phyloP scores from a whole-genome alignment of 2,797 vertebrate genomes.

The Hapalemur alaotrensis region DNA sequence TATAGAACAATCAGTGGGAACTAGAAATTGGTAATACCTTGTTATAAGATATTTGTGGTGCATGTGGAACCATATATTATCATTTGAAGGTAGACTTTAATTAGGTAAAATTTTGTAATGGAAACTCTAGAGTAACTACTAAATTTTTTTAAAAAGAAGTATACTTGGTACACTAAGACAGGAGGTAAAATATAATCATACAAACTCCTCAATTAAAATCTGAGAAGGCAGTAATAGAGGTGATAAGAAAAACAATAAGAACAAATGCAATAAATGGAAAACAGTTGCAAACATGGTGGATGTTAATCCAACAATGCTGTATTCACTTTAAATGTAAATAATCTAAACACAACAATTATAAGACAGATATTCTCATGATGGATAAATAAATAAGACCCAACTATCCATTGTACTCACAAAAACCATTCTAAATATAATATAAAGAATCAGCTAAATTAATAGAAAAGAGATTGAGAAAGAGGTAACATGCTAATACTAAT shows the following conservation, averaged over 20 bases:
- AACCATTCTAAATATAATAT: background rate
- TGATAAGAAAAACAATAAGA: background rate
- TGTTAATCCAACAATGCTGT: background rate
- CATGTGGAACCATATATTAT: too few species aligned
- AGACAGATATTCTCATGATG: background rate
- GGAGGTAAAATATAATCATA: background rate
- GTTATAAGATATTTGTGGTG: background rate
- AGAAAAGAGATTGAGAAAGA: background rate
- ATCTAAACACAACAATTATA: background rate
- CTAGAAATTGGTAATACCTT: background rate
- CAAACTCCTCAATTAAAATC: background rate
- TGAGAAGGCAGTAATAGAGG: background rate
- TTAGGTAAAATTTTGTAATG: background rate
- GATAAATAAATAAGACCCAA: background rate
- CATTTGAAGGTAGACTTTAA: background rate
- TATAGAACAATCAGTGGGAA: background rate
- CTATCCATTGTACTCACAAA: background rate
- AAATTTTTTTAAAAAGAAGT: background rate
- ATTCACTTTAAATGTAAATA: background rate
- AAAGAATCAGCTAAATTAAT: background rate
- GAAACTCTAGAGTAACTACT: background rate
- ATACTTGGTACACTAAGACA: background rate
- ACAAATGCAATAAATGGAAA: background rate
- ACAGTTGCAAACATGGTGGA: background rate
- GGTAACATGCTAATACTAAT: background rate